Evolutionary conservation across 2,888 invertebrate genomes (phyloP).

Genomic region (Drosophila sordidapex): DNA sequence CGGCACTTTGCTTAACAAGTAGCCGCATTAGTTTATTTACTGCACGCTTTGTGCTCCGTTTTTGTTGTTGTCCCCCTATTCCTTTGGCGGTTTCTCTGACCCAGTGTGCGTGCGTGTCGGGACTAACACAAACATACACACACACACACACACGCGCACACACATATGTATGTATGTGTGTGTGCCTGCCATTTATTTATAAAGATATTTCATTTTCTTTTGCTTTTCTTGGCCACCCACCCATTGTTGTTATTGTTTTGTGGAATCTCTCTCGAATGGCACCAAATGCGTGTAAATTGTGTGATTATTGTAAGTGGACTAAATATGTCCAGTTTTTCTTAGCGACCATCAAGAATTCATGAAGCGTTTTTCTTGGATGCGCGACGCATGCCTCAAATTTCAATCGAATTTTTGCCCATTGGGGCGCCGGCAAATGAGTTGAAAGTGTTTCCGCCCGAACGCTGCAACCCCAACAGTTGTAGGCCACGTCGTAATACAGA

Average conservation of each 20-base stretch:
- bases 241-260: constrained; percentile 6
- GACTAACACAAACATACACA: constrained; percentile 4
- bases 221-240: not conserved
- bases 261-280: constrained; percentile 34
- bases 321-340: constrained; percentile 38
- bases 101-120: constrained; percentile 26
- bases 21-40: constrained; percentile 79
- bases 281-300: constrained; percentile 76
- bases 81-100: not conserved
- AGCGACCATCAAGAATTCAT: constrained; percentile 60
- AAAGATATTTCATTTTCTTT: constrained; percentile 56
- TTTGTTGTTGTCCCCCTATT: constrained; percentile 1
- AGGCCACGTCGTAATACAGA: constrained; percentile 8
- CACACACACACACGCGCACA: not conserved
- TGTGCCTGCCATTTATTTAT: constrained; percentile 70
- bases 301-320: constrained; percentile 76
- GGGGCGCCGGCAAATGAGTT: constrained; percentile 46
- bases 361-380: constrained; percentile 33
- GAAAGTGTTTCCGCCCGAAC: constrained; percentile 21
- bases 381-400: constrained; percentile 47
- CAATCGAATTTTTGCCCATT: constrained; percentile 39
- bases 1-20: constrained; percentile 80
- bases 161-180: not conserved
- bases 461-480: constrained; percentile 5
- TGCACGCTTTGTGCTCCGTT: constrained; percentile 38